These are phyloP conservation scores for Calameuta idolon DNA, from an alignment of 2,888 invertebrate genomes.

Conservation along the genomic window DNA sequence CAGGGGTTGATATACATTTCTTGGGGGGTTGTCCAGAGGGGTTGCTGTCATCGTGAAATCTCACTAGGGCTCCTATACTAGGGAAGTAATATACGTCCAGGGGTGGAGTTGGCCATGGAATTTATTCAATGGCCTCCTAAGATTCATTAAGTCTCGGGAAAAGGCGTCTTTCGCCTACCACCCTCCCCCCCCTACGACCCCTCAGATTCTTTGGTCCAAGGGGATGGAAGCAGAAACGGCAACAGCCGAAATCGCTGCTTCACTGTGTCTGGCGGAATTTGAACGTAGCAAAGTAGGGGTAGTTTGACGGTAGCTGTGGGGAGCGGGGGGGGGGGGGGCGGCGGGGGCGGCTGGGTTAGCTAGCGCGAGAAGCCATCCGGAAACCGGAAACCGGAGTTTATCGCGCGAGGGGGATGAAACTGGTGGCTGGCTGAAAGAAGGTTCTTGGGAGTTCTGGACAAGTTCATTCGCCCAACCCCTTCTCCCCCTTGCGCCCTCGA, in stretches of 20 bases:
- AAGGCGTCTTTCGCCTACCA: not conserved
- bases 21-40: not conserved
- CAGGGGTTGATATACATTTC: not conserved
- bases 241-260: not conserved
- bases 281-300: not conserved
- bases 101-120: not conserved
- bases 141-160: not conserved
- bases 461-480: not conserved
- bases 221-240: not conserved
- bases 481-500: not conserved
- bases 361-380: slow-evolving; percentile 2
- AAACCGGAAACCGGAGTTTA: slow-evolving; percentile 18
- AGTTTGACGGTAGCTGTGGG: not conserved
- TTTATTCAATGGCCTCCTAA: not conserved
- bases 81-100: not conserved
- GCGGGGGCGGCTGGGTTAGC: not conserved
- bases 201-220: not conserved
- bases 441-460: not conserved
- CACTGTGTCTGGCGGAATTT: not conserved
- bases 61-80: not conserved
- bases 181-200: not conserved
- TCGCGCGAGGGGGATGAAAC: slow-evolving; percentile 6
- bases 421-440: not conserved
- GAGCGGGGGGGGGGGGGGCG: no score
- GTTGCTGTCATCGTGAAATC: not conserved